These are phyloP conservation scores for Napeogenes inachia DNA, from an alignment of 2,888 invertebrate species.

Conservation along the genomic window DNA sequence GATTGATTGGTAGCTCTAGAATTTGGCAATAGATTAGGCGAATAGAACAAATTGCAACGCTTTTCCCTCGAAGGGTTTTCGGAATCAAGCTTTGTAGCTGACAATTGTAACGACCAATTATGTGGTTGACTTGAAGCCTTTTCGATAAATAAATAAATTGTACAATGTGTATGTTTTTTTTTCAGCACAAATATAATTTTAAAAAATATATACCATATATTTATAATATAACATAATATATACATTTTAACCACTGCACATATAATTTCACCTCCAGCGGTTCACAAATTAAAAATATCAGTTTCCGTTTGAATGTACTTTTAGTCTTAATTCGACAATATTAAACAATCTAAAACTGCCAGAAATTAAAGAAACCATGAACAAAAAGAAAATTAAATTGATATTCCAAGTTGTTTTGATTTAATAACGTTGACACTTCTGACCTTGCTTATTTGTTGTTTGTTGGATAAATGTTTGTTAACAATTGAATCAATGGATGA, in stretches of 20 bases:
- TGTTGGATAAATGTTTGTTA: slow-evolving; percentile 34
- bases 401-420: slow-evolving; percentile 44
- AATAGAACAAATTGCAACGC: slow-evolving; percentile 6
- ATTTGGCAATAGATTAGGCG: slow-evolving; percentile 18
- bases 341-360: no score
- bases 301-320: neutral
- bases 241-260: no score
- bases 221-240: no score
- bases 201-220: no score
- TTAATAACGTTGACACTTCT: slow-evolving; percentile 48
- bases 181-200: no score
- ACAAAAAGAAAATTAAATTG: slow-evolving; percentile 43
- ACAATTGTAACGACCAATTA: neutral
- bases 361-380: slow-evolving; percentile 22
- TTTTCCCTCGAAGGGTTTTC: neutral
- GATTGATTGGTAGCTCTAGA: slow-evolving; percentile 27
- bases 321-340: neutral
- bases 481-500: slow-evolving; percentile 31
- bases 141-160: no score
- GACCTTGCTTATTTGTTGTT: slow-evolving; percentile 41
- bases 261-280: no score
- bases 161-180: no score
- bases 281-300: no score
- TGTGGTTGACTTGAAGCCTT: no score
- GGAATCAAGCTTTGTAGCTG: neutral